phyloP scores from a whole-genome alignment of 2,113 vertebrate genomes.

The Salvator merianae region DNA sequence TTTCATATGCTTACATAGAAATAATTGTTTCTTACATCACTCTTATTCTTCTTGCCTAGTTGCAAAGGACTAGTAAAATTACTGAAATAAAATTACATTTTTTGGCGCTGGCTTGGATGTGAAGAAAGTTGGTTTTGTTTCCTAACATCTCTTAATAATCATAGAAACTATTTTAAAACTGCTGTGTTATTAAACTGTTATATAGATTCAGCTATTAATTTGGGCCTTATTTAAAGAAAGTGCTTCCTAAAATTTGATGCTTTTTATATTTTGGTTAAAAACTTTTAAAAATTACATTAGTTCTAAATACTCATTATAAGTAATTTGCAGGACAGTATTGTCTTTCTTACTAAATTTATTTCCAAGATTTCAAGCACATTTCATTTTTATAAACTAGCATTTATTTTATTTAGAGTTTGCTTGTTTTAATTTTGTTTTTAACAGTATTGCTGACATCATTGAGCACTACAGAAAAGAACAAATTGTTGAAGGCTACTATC shows the following conservation, averaged over 20 bases:
- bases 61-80: neutral
- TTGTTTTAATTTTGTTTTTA: constrained; percentile 60
- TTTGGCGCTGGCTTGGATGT: constrained; percentile 7
- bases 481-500: constrained; percentile 96
- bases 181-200: neutral
- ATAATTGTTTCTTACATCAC: neutral
- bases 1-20: constrained; percentile 3
- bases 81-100: constrained; percentile 8
- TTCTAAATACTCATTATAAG: neutral
- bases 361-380: neutral
- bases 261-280: neutral
- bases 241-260: neutral
- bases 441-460: constrained; percentile 96
- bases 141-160: neutral
- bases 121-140: constrained; percentile 4
- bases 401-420: constrained; percentile 30
- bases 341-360: neutral
- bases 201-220: neutral
- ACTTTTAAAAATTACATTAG: neutral
- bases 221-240: no score
- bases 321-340: neutral
- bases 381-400: constrained; percentile 1
- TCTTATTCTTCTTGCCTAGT: constrained; percentile 23
- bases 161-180: neutral
- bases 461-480: constrained; percentile 99